Evolutionary conservation across 2,888 invertebrate genomes (phyloP).

Genomic region (Chrysina gloriosa): DNA sequence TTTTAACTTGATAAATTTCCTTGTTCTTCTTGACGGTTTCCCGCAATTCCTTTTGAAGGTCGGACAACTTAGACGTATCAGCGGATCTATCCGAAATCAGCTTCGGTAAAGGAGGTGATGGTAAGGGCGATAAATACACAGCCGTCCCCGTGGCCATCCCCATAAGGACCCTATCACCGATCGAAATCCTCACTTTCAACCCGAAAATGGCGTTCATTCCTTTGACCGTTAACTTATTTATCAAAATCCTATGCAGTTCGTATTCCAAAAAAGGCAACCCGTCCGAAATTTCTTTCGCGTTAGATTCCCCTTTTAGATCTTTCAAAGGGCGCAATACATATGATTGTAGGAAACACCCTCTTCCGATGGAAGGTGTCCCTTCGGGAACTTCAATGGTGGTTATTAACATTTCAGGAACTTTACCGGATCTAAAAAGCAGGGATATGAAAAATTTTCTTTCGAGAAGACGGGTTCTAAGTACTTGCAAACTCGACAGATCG

Average conservation of each 20-base stretch:
- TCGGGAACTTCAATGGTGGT: constrained; percentile 89
- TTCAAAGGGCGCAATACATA: constrained; percentile 83
- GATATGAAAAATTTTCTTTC: constrained; percentile 40
- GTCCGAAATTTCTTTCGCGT: constrained; percentile 94
- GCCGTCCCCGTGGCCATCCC: constrained; percentile 92
- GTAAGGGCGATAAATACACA: constrained; percentile 80
- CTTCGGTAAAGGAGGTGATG: constrained; percentile 79
- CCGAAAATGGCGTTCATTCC: constrained; percentile 96
- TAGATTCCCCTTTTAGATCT: constrained; percentile 84
- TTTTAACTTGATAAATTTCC: constrained; percentile 75
- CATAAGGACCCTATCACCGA: constrained; percentile 90
- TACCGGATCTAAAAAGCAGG: constrained; percentile 75
- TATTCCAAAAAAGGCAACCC: constrained; percentile 96
- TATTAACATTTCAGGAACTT: constrained; percentile 91
- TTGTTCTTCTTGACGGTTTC: constrained; percentile 79
- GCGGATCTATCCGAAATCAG: constrained; percentile 75
- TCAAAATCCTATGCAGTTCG: constrained; percentile 89
- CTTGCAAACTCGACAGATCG: constrained; percentile 80
- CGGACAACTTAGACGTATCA: constrained; percentile 74
- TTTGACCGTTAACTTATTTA: constrained; percentile 91
- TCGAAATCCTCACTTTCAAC: constrained; percentile 75
- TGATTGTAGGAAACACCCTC: constrained; percentile 76
- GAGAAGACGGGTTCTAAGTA: constrained; percentile 58
- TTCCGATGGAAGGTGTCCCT: constrained; percentile 78
- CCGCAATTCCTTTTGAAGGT: constrained; percentile 76